Base-by-base conservation (phyloP, 1,140 invertebrate genomes). In the Harpegnathos saltator region DNA sequence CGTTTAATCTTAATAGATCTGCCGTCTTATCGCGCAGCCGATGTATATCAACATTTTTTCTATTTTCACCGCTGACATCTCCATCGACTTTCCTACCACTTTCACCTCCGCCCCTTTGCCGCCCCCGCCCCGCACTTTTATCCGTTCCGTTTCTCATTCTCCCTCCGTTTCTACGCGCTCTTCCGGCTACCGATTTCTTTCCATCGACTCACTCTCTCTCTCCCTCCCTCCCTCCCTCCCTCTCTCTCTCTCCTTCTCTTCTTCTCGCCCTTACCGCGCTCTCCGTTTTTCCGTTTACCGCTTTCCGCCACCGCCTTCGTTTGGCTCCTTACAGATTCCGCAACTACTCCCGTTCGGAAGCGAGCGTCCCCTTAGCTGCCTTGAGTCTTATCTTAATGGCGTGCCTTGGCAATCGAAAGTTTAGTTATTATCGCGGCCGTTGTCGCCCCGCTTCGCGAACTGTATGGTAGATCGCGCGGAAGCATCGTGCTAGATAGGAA, bases 1-100 rank as follows among this genome's bases (percentile, higher is more conserved):
- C 88, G 82, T 86, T 91, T 90, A 90, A 91, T 91, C 90, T 91
- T 91, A 91, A 91, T 90, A 88, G 90, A 91, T 90, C 89, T 86
- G 58, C 77, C 63, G 48, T 71, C 58, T 71, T 88, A 85, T 84
- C 84, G 73, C 38, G 54, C 24, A 19, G 9, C 68, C 83, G 66
- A 84, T 69, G 65, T 83, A 83, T 83, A 83, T 83, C 72, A 63
- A 83, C 72, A 78, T 75, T 75, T 73, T n/a, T 83, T 83, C 85
- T 59, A 56, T 44, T 75, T 84, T 48, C 69, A 69, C 68, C 66
- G 12, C 50, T 52, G 62, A 52, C 72, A 77, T 52, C 61, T 80
- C 84, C 52, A 58, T 52, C 54, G 71, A 74, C 59, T 12, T 83
- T 66, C 9, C 74, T 29, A 65, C 82, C 50, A 54, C 66, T 66